These are phyloP conservation scores for Empidonax alnorum DNA, from an alignment of 2,113 vertebrate genomes.

Conservation along the genomic window DNA sequence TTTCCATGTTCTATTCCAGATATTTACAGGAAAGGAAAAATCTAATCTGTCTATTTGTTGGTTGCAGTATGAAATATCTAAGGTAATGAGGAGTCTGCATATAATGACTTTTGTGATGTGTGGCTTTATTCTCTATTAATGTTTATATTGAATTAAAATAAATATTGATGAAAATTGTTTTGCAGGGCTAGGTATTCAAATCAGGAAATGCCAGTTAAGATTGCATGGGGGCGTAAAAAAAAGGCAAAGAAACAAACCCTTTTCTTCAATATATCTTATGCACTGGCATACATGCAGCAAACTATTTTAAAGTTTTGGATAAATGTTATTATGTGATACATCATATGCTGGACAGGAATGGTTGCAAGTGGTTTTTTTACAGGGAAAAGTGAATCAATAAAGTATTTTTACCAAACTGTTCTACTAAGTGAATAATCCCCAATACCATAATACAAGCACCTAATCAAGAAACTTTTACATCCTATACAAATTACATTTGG, in stretches of 20 bases:
- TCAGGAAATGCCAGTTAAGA: background rate
- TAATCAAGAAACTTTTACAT: background rate
- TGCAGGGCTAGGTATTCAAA: background rate
- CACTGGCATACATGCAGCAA: background rate
- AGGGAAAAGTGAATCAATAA: background rate
- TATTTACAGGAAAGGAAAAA: constrained; percentile 78
- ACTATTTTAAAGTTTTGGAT: background rate
- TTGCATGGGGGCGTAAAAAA: background rate
- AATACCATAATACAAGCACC: background rate
- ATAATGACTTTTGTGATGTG: background rate
- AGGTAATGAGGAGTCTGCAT: constrained; percentile 76
- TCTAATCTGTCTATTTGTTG: constrained; percentile 79
- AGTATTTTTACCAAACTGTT: background rate
- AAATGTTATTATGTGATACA: background rate
- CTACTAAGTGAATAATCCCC: background rate
- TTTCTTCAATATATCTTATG: background rate
- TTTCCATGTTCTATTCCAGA: constrained; percentile 78
- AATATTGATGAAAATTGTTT: background rate
- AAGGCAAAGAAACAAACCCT: background rate
- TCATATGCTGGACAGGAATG: background rate
- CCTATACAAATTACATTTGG: background rate
- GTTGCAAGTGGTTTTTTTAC: background rate
- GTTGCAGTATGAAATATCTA: constrained; percentile 91
- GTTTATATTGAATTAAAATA: background rate
- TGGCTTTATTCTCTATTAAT: background rate